These are phyloP conservation scores for Myotis vivesi DNA, from an alignment of 2,797 vertebrate species.

Conservation along the genomic window DNA sequence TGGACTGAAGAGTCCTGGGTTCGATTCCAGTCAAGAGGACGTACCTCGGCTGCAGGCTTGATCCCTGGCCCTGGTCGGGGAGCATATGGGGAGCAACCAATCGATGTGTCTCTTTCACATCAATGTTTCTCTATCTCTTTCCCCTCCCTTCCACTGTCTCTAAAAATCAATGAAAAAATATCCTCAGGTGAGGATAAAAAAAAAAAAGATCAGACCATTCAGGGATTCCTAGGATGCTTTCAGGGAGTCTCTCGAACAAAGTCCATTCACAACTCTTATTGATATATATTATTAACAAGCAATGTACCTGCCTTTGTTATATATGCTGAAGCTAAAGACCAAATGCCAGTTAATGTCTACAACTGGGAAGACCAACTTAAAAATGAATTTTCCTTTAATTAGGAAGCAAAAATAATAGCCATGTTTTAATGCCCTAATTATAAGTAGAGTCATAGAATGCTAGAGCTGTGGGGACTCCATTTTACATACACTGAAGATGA, in stretches of 20 bases:
- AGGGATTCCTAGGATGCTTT: neutral
- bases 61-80: too few species aligned
- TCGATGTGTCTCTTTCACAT: too few species aligned
- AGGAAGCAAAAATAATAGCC: neutral
- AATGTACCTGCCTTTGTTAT: neutral
- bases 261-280: neutral
- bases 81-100: too few species aligned
- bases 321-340: neutral
- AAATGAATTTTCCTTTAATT: constrained; percentile 34
- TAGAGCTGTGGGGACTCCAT: neutral
- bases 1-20: too few species aligned
- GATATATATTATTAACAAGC: neutral
- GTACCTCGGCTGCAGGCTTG: too few species aligned
- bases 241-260: neutral
- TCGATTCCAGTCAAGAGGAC: too few species aligned
- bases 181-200: too few species aligned
- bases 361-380: neutral
- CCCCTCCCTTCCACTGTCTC: too few species aligned
- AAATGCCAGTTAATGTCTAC: neutral
- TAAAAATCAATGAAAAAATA: too few species aligned
- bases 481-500: neutral
- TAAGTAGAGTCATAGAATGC: neutral
- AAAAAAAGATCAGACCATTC: neutral
- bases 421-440: neutral
- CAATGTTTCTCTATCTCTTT: too few species aligned